Evolutionary conservation across 1,140 invertebrate species (phyloP).

Genomic region (Lasioglossum baleicum): DNA sequence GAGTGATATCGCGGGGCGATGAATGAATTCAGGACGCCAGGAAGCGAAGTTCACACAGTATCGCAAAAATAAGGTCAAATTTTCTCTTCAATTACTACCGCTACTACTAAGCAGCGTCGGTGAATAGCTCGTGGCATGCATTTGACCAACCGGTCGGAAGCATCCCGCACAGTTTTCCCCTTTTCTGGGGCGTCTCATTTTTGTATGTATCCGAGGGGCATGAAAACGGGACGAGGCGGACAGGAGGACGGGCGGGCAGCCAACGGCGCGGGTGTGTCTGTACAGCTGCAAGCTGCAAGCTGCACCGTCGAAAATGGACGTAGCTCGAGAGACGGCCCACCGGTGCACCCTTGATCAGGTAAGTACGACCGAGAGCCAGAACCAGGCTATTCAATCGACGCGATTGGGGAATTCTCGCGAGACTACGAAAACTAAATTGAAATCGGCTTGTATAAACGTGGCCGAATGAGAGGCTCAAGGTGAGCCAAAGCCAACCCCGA

Average conservation of each 20-base stretch:
- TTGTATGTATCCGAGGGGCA: constrained; percentile 21
- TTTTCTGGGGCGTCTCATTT: constrained; percentile 48
- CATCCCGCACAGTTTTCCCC: constrained; percentile 3
- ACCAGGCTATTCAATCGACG: constrained; percentile 10
- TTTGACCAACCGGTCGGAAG: background rate
- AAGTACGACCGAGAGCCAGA: constrained; percentile 15
- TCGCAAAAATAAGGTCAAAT: too few relatives aligned
- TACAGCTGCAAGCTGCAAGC: background rate
- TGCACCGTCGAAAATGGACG: constrained; percentile 45
- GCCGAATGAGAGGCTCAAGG: constrained; percentile 14
- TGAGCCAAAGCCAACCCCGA: background rate
- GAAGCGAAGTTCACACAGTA: too few relatives aligned
- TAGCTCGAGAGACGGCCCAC: constrained; percentile 6
- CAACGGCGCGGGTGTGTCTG: constrained; percentile 22
- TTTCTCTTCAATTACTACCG: too few relatives aligned
- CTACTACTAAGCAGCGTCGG: too few relatives aligned
- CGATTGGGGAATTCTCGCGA: constrained; percentile 50
- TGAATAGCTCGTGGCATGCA: too few relatives aligned
- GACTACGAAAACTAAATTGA: constrained; percentile 50
- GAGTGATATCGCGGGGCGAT: too few relatives aligned
- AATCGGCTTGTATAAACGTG: constrained; percentile 46
- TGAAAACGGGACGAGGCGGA: constrained; percentile 26
- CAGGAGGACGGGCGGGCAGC: constrained; percentile 7
- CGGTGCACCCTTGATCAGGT: constrained; percentile 22
- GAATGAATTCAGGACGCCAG: too few relatives aligned